These are phyloP conservation scores for Eurystomus glaucurus DNA, from an alignment of 2,797 vertebrate species.

Conservation along the genomic window DNA sequence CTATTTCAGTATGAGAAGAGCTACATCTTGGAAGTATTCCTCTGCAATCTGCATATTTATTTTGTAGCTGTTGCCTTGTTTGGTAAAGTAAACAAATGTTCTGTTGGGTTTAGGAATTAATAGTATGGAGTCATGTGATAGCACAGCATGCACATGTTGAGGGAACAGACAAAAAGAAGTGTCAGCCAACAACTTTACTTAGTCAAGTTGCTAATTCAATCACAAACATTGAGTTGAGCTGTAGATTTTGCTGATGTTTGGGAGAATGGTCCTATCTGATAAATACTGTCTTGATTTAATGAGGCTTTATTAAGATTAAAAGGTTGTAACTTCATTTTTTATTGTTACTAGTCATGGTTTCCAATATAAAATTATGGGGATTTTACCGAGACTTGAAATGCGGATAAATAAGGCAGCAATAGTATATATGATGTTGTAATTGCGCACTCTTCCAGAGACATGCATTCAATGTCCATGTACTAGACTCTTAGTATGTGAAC, in stretches of 20 bases:
- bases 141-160: slow-evolving; percentile 37
- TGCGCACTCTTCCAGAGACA: accelerated
- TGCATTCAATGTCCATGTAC: neutral
- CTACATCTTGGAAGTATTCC: neutral
- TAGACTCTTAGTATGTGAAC: neutral
- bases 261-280: slow-evolving; percentile 44
- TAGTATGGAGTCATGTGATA: slow-evolving; percentile 49
- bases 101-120: slow-evolving; percentile 64
- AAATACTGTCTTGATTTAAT: slow-evolving; percentile 76
- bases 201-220: slow-evolving; percentile 72
- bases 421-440: neutral
- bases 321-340: slow-evolving; percentile 69
- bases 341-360: slow-evolving; percentile 40
- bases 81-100: slow-evolving; percentile 50
- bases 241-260: slow-evolving; percentile 61
- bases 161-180: slow-evolving; percentile 61
- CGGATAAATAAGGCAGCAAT: neutral
- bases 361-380: slow-evolving; percentile 27
- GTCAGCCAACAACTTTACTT: slow-evolving; percentile 60
- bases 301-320: slow-evolving; percentile 76
- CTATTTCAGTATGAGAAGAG: neutral
- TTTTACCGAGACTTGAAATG: slow-evolving; percentile 24
- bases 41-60: neutral
- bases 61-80: slow-evolving; percentile 25
- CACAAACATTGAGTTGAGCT: slow-evolving; percentile 43